Percentiles rank a stretch among this genome's conserved stretches.
Evolutionary conservation across 23 tunicate genomes (phyloP).

Genomic region (Ciona savignyi): DNA sequence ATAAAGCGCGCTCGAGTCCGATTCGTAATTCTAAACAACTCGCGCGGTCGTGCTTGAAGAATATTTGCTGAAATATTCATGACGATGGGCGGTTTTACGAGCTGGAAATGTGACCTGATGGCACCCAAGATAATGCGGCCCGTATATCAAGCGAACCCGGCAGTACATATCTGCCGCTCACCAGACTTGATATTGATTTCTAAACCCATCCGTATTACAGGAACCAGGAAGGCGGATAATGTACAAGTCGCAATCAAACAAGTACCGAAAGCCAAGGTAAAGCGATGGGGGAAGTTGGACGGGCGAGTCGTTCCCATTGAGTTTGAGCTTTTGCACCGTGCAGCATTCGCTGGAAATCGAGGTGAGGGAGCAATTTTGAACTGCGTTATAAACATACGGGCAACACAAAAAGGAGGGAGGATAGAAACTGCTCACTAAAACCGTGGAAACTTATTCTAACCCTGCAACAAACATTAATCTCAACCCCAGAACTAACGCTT

Average conservation of each 20-base stretch:
- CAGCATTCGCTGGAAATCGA: slow-evolving; percentile 62
- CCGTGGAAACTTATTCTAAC: too few species aligned
- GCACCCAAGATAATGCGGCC: slow-evolving; percentile 1
- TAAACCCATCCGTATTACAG: slow-evolving; percentile 23
- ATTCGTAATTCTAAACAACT: too few species aligned
- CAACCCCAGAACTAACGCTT: background rate
- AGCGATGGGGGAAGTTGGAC: slow-evolving; percentile 87
- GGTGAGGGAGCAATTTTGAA: slow-evolving; percentile 24
- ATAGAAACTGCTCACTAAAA: too few species aligned
- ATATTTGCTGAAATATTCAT: background rate
- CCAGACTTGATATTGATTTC: background rate
- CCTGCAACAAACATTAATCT: too few species aligned
- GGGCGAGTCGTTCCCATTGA: slow-evolving; percentile 90
- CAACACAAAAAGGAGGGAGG: too few species aligned
- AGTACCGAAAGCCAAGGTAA: slow-evolving; percentile 81
- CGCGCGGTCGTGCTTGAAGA: background rate
- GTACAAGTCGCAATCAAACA: slow-evolving; percentile 94
- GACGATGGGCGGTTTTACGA: background rate
- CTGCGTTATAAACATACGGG: background rate
- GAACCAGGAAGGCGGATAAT: slow-evolving; percentile 74
- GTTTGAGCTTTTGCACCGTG: slow-evolving; percentile 77
- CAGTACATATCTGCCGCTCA: background rate
- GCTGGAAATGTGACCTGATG: slow-evolving; percentile 1
- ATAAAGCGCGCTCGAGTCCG: too few species aligned
- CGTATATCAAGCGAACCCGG: slow-evolving; percentile 2